phyloP scores from a whole-genome alignment of 2,113 vertebrate species.

The Acinonyx jubatus region DNA sequence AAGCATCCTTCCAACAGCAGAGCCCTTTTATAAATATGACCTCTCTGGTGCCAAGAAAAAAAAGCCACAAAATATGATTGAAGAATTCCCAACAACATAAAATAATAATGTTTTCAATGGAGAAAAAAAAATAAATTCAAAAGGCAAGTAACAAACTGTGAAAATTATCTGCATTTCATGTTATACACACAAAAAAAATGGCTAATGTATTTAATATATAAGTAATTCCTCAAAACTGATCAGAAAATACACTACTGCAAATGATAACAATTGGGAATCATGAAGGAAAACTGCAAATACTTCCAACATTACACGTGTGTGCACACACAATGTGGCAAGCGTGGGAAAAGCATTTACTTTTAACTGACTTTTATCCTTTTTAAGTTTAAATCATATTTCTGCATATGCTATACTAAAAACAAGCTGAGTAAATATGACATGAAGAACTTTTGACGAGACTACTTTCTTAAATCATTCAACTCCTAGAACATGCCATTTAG shows the following conservation, averaged over 20 bases:
- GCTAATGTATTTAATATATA: not conserved
- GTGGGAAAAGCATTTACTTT: not conserved
- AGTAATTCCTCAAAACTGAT: not conserved
- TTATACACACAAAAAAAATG: not conserved
- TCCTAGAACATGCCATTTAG: not conserved
- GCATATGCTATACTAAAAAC: not conserved
- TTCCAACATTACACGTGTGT: not conserved
- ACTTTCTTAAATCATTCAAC: not conserved
- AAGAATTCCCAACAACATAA: not conserved
- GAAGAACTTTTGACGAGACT: not conserved
- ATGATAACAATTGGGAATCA: not conserved
- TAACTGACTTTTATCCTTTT: not conserved
- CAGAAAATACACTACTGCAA: not conserved
- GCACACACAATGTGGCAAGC: not conserved
- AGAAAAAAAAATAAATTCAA: slow-evolving; percentile 33
- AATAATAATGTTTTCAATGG: not conserved
- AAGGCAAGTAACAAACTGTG: not conserved
- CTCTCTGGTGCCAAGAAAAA: not conserved
- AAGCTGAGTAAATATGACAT: not conserved
- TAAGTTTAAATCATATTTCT: not conserved
- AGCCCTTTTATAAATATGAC: not conserved
- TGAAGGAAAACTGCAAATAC: not conserved
- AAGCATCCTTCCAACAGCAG: not conserved
- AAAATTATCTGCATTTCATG: not conserved
- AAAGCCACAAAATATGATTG: not conserved